phyloP scores from a whole-genome alignment of 2,888 invertebrate genomes.

The Periphyllus acericola region DNA sequence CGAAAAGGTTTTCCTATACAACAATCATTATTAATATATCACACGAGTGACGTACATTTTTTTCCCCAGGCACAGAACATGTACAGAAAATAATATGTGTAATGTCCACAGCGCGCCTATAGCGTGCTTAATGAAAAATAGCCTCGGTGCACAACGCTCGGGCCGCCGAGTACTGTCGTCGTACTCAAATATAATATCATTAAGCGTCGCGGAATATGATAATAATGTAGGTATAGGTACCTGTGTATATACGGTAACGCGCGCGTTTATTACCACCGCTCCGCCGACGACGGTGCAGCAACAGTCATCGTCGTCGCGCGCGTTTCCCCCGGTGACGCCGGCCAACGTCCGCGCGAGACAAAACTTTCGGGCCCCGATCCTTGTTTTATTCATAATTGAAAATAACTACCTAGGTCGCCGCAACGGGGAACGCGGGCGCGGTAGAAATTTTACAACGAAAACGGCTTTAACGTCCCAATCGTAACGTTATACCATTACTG shows the following conservation, averaged over 20 bases:
- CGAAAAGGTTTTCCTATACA: too few relatives aligned
- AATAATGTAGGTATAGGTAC: neutral
- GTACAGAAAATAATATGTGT: too few relatives aligned
- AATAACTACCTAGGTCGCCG: constrained; percentile 19
- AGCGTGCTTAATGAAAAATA: neutral
- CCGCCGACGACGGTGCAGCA: neutral
- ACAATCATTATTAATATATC: too few relatives aligned
- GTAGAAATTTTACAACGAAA: constrained; percentile 53
- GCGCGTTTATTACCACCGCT: neutral
- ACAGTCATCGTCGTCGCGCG: neutral
- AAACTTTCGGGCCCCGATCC: constrained; percentile 11
- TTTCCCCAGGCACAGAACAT: too few relatives aligned
- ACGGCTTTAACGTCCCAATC: constrained; percentile 52
- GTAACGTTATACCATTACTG: neutral
- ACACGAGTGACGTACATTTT: too few relatives aligned
- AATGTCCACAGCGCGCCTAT: too few relatives aligned
- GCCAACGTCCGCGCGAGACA: neutral
- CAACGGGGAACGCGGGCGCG: neutral
- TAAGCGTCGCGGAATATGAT: neutral
- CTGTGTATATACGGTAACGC: too few relatives aligned
- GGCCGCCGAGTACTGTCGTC: neutral
- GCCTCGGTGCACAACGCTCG: neutral
- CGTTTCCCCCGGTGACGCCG: neutral
- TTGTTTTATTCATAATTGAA: constrained; percentile 39
- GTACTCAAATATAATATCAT: neutral